These are phyloP conservation scores for Hypotaenidia okinawae DNA, from an alignment of 2,797 vertebrate species.

Conservation along the genomic window DNA sequence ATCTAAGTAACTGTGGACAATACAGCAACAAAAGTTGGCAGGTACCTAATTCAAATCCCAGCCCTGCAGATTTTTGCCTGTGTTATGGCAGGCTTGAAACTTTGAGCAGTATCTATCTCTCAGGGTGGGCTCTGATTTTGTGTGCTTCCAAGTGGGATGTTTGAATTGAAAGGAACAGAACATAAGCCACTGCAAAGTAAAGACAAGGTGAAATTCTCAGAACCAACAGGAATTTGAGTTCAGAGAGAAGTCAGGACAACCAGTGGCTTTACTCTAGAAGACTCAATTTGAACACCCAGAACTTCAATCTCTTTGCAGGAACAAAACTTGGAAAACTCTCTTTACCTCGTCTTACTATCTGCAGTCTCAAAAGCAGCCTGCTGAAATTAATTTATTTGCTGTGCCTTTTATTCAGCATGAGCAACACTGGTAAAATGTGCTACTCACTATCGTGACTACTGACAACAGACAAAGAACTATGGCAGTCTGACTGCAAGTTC, in stretches of 20 bases:
- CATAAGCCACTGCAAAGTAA: neutral
- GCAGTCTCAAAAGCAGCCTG: neutral
- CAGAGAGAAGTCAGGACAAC: neutral
- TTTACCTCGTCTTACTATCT: neutral
- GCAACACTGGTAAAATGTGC: neutral
- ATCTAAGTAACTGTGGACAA: neutral
- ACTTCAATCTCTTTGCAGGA: neutral
- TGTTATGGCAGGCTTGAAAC: neutral
- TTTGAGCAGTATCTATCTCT: neutral
- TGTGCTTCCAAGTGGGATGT: neutral
- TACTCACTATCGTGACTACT: neutral
- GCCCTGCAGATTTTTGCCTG: neutral
- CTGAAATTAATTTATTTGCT: neutral
- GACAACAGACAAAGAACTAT: neutral
- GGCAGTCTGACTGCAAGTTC: neutral
- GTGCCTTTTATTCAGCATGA: neutral
- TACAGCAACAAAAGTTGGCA: neutral
- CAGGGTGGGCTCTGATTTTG: neutral
- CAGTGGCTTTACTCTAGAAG: neutral
- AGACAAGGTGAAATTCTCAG: neutral
- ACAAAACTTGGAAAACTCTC: neutral
- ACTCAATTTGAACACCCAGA: neutral
- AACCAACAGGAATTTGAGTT: neutral
- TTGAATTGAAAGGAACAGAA: neutral
- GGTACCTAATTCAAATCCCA: neutral